A percentile compares a stretch with the other conserved stretches of the same genome.
phyloP scores from a whole-genome alignment of 1,140 invertebrate species.

The Hycleus cichorii region DNA sequence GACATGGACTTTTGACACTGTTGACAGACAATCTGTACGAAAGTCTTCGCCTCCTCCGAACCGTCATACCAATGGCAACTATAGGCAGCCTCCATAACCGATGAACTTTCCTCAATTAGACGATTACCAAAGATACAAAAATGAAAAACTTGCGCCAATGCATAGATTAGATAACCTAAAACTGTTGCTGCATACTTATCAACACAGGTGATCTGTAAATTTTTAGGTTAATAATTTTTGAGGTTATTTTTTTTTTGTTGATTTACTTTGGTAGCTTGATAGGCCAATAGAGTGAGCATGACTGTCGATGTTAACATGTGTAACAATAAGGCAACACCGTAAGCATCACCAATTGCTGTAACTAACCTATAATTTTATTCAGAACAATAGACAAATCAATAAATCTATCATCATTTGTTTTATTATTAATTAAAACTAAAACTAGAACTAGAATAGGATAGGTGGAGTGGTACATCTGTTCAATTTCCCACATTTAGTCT shows the following conservation, averaged over 20 bases:
- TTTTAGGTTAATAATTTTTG: background rate
- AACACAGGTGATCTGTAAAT: conserved; percentile 57
- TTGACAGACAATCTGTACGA: conserved; percentile 83
- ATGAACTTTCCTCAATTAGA: conserved; percentile 81
- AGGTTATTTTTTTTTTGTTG: background rate
- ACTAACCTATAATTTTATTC: conserved; percentile 53
- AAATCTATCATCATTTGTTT: no score
- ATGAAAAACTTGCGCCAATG: conserved; percentile 72
- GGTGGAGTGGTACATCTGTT: background rate
- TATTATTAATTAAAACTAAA: background rate
- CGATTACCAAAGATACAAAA: conserved; percentile 80
- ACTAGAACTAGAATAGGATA: background rate
- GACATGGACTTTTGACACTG: conserved; percentile 82
- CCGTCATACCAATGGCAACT: conserved; percentile 83
- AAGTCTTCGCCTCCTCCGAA: conserved; percentile 79
- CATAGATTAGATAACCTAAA: conserved; percentile 69
- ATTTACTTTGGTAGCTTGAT: conserved; percentile 73
- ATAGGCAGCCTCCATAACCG: conserved; percentile 82
- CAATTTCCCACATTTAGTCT: background rate
- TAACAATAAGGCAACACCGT: conserved; percentile 67
- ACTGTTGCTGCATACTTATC: conserved; percentile 68
- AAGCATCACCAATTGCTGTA: conserved; percentile 68
- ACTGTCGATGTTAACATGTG: conserved; percentile 80
- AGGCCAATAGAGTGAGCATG: conserved; percentile 70
- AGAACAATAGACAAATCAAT: background rate